A percentile compares a stretch with the other conserved stretches of the same genome.
Conservation (phyloP, 2,113 vertebrate genomes). For the Oreochromis tanganicae region DNA sequence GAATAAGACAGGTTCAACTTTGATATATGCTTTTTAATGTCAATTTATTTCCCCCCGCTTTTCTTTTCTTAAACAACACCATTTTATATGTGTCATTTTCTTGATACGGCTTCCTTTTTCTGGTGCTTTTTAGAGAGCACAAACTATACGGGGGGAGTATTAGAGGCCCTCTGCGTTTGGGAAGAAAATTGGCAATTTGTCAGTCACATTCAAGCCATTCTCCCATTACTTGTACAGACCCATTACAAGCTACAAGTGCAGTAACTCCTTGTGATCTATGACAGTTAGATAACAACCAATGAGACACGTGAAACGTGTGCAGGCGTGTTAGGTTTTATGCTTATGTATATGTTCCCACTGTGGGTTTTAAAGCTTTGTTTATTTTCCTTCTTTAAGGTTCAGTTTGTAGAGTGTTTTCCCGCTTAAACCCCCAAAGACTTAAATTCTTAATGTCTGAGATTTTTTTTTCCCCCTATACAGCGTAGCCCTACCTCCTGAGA, state of each 20-base stretch:
- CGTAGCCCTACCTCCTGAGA: constrained; percentile 28
- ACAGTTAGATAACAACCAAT: constrained; percentile 1
- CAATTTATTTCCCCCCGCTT: background rate
- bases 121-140: constrained; percentile 2
- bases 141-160: constrained; percentile 14
- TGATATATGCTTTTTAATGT: background rate
- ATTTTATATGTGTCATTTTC: background rate
- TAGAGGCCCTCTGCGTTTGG: constrained; percentile 14
- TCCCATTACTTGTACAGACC: constrained; percentile 46
- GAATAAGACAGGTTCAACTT: constrained; percentile 10
- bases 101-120: background rate
- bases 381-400: constrained; percentile 1
- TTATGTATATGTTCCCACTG: background rate
- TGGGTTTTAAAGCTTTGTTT: constrained; percentile 6
- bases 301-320: background rate
- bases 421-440: constrained; percentile 13
- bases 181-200: constrained; percentile 53
- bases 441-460: constrained; percentile 40
- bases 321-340: background rate
- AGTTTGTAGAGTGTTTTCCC: constrained; percentile 5
- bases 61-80: background rate
- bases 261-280: constrained; percentile 37
- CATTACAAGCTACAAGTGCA: constrained; percentile 30
- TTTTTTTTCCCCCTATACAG: background rate
- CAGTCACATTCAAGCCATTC: constrained; percentile 33